phyloP scores from a whole-genome alignment of 2,888 invertebrate species.

The Hyposoter didymator region DNA sequence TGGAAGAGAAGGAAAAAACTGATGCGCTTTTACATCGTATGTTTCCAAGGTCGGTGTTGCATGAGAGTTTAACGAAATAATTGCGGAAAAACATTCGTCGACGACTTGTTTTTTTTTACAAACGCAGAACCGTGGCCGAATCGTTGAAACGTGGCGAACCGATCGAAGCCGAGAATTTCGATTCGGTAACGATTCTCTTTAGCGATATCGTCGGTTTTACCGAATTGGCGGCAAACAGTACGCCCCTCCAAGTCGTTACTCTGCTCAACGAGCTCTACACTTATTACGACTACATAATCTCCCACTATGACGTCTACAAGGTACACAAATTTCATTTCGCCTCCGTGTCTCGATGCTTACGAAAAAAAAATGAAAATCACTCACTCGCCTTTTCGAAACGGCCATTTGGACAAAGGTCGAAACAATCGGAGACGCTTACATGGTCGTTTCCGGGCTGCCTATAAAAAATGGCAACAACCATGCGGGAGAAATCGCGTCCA shows the following conservation, averaged over 20 bases:
- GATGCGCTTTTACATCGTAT: slow-evolving; percentile 93
- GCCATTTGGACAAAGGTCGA: slow-evolving; percentile 87
- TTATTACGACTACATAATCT: slow-evolving; percentile 96
- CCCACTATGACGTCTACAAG: slow-evolving; percentile 98
- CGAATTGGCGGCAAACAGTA: slow-evolving; percentile 90
- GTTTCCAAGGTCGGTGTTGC: slow-evolving; percentile 90
- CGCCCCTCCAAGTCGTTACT: slow-evolving; percentile 95
- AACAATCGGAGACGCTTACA: slow-evolving; percentile 95
- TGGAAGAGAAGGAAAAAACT: slow-evolving; percentile 94
- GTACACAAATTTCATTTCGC: neutral
- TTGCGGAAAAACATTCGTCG: no score
- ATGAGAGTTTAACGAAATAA: no score
- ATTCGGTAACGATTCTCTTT: slow-evolving; percentile 93
- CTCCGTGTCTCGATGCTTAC: neutral
- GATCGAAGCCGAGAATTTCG: slow-evolving; percentile 92
- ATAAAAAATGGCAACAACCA: slow-evolving; percentile 94
- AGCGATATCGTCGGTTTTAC: slow-evolving; percentile 95
- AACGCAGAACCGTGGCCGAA: slow-evolving; percentile 90
- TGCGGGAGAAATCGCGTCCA: slow-evolving; percentile 93
- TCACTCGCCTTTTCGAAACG: neutral
- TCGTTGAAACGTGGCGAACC: slow-evolving; percentile 91
- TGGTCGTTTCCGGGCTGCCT: slow-evolving; percentile 94
- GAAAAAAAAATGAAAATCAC: neutral
- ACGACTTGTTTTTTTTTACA: slow-evolving; percentile 61
- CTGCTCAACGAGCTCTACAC: slow-evolving; percentile 98